These are phyloP conservation scores for Lophochroa leadbeateri DNA, from an alignment of 2,113 vertebrate genomes.

Conservation along the genomic window DNA sequence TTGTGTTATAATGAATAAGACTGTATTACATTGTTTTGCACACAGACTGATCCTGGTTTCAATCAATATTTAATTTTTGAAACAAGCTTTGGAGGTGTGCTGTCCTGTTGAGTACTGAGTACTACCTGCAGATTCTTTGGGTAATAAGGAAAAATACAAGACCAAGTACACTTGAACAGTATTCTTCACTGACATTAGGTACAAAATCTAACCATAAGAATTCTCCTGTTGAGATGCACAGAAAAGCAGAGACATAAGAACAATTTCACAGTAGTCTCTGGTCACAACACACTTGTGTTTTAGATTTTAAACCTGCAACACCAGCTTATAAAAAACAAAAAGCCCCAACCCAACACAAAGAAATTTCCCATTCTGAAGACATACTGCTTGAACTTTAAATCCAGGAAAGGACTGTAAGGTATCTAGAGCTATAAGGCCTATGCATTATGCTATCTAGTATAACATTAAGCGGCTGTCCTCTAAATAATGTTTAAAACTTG, in stretches of 20 bases:
- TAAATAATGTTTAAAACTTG: neutral
- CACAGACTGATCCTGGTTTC: neutral
- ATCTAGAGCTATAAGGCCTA: neutral
- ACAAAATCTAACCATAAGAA: neutral
- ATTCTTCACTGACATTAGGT: neutral
- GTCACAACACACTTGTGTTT: neutral
- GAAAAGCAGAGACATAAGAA: neutral
- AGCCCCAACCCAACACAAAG: neutral
- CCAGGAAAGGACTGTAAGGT: neutral
- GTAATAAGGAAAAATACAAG: neutral
- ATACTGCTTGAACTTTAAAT: neutral
- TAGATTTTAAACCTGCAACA: neutral
- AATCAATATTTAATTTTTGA: neutral
- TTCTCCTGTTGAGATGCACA: neutral
- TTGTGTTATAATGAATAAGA: neutral
- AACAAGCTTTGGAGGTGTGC: neutral
- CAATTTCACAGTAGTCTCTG: neutral
- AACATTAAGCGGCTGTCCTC: neutral
- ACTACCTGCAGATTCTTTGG: neutral
- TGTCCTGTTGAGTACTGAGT: neutral
- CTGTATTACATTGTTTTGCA: neutral
- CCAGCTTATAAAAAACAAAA: neutral
- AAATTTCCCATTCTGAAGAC: neutral
- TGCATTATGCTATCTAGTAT: neutral
- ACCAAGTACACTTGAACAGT: neutral